Conservation (phyloP, 2,113 vertebrate species). For the Aleadryas rufinucha region DNA sequence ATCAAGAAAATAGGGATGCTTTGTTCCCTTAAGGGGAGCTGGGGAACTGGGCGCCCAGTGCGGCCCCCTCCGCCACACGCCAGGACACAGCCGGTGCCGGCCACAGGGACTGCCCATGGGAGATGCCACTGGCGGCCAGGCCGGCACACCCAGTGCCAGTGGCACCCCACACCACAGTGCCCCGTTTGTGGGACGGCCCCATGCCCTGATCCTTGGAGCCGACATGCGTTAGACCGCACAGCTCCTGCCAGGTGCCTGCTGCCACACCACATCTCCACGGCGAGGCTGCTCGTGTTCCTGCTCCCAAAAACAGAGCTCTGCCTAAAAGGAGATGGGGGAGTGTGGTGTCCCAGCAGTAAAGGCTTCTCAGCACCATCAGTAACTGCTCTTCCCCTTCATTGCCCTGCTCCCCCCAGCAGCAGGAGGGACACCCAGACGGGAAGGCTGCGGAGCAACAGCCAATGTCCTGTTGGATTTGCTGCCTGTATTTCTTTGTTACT, state of each 20-base stretch:
- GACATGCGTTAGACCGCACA: accelerated
- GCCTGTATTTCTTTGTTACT: background rate
- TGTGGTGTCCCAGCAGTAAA: background rate
- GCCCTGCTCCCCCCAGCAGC: background rate
- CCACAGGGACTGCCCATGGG: accelerated
- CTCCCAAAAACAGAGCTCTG: background rate
- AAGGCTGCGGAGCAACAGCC: background rate
- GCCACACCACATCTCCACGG: accelerated
- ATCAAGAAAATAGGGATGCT: background rate
- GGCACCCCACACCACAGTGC: accelerated
- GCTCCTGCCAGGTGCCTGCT: background rate
- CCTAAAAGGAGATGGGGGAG: background rate
- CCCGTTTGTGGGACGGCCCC: accelerated
- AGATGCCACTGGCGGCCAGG: background rate
- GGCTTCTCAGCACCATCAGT: background rate
- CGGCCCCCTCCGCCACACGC: background rate
- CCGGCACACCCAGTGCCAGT: accelerated
- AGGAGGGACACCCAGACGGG: background rate
- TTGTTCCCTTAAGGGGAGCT: background rate
- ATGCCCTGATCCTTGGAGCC: background rate
- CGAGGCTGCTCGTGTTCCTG: accelerated
- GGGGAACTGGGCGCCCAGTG: background rate
- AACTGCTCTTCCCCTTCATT: background rate
- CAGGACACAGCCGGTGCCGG: background rate
- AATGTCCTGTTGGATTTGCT: background rate